Conservation (phyloP, 2,797 vertebrate genomes). For the Thaleichthys pacificus region DNA sequence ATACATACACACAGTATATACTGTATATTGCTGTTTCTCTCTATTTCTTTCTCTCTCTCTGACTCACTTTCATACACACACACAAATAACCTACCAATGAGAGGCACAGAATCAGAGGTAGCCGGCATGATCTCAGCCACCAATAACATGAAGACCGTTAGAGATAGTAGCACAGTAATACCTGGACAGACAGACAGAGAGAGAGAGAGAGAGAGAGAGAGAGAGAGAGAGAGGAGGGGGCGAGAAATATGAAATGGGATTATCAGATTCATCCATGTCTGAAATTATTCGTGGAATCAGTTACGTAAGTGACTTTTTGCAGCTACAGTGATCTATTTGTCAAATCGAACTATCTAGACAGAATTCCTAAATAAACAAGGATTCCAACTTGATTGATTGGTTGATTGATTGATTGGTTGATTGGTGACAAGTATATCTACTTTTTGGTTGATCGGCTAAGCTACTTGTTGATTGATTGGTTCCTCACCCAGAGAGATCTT, state of each 20-base stretch:
- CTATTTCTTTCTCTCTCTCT: neutral
- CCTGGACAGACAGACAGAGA: conserved; percentile 8
- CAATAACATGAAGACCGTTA: conserved; percentile 23
- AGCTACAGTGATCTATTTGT: neutral
- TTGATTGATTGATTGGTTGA: too few species aligned
- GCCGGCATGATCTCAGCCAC: conserved; percentile 25
- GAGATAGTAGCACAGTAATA: conserved; percentile 14
- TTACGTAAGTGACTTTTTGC: neutral
- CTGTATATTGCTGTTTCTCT: too few species aligned
- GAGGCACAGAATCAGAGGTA: conserved; percentile 17
- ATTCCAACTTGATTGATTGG: neutral
- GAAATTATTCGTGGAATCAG: neutral
- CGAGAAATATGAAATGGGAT: neutral
- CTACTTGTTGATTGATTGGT: too few species aligned
- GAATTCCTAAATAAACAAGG: neutral
- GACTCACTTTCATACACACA: neutral
- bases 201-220: neutral
- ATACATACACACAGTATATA: neutral
- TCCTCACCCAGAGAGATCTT: conserved; percentile 88
- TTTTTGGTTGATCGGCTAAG: too few species aligned
- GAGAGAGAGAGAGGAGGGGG: neutral
- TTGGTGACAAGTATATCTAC: too few species aligned
- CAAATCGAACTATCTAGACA: neutral
- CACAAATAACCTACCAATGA: conserved; percentile 12
- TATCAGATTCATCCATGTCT: conserved; percentile 3